Percentiles rank a stretch among this genome's conserved stretches.
Evolutionary conservation across 2,797 vertebrate species (phyloP).

Genomic region (Gephyroberyx darwinii): DNA sequence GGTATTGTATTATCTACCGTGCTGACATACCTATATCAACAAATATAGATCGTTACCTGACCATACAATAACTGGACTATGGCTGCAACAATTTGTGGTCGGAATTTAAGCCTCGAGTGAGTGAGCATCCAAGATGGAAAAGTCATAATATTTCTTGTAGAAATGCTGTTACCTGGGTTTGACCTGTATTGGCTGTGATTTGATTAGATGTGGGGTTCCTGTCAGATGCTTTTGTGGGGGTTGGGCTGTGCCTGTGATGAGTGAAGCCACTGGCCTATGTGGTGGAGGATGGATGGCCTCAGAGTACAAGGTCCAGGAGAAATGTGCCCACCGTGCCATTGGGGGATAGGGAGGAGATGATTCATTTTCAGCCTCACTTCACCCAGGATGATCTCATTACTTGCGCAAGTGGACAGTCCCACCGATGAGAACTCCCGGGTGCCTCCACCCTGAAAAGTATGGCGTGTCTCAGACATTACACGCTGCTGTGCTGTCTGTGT

Average conservation of each 20-base stretch:
- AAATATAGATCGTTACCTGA: slow-evolving; percentile 57
- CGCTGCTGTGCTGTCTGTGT: slow-evolving; percentile 49
- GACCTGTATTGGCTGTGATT: slow-evolving; percentile 43
- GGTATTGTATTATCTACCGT: slow-evolving; percentile 54
- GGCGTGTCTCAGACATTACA: slow-evolving; percentile 47
- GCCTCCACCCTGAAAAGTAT: slow-evolving; percentile 45
- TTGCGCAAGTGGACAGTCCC: slow-evolving; percentile 69
- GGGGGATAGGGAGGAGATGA: slow-evolving; percentile 73
- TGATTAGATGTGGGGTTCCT: slow-evolving; percentile 49
- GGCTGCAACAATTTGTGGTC: slow-evolving; percentile 42
- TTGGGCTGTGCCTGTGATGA: slow-evolving; percentile 36
- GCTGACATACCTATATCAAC: slow-evolving; percentile 61
- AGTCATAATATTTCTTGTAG: slow-evolving; percentile 33
- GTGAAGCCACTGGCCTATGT: slow-evolving; percentile 51
- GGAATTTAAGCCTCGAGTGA: slow-evolving; percentile 50
- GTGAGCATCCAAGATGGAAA: slow-evolving; percentile 34
- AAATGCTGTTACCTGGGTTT: slow-evolving; percentile 21
- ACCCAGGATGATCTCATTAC: slow-evolving; percentile 81
- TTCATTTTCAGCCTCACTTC: slow-evolving; percentile 82
- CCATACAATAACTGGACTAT: slow-evolving; percentile 53
- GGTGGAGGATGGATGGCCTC: slow-evolving; percentile 69
- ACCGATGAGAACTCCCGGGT: slow-evolving; percentile 46
- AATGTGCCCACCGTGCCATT: slow-evolving; percentile 63
- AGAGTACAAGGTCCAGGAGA: slow-evolving; percentile 71
- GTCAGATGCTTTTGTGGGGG: slow-evolving; percentile 42